Evolutionary conservation across 2,888 invertebrate genomes (phyloP), one percentile per base, ranked within the genome.

Genomic region (Agrenia bidenticulata): DNA sequence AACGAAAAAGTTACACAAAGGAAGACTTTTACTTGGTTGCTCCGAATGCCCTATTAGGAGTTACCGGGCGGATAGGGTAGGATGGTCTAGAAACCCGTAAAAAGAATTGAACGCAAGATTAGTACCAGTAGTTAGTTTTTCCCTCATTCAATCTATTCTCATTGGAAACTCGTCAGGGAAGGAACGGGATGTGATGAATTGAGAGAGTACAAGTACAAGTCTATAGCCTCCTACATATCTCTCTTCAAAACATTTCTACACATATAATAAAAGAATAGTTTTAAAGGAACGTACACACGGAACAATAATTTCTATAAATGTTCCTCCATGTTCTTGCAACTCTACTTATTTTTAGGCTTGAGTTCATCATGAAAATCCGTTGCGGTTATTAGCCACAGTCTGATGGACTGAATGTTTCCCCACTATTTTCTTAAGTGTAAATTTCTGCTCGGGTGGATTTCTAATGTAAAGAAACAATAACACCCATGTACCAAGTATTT

Each of bases 391-490:
- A 26, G 59, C 23, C 17, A 49, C 45, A 49, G 21, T 59, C 59
- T 21, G 45, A 17, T 19, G 45, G 45, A 45, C 45, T 45, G 24
- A 51, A 51, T 51, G 23, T 24, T 51, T 51, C 24, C 24, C 51
- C 19, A 23, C 24, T 51, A 51, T 51, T 51, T 51, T 51, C 51
- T 51, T 51, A 51, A 51, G 51, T 51, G 51, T 51, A 24, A 51
- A 51, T 51, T 51, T 51, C 51, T 51, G 51, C 51, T 51, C 51
- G 23, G 51, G 19, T 51, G 51, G 15, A 24, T 24, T 51, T 51
- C 51, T 23, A 51, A 51, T 51, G 51, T 9, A 19, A 51, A 51
- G 51, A 51, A 51, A 51, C 51, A 51, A 51, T 51, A 51, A 51
- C 51, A 51, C 24, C 24, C 19, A 17, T 45, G 45, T 19, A 17